These are phyloP conservation scores for Eubucco bourcierii DNA, from an alignment of 2,113 vertebrate genomes.

Conservation along the genomic window DNA sequence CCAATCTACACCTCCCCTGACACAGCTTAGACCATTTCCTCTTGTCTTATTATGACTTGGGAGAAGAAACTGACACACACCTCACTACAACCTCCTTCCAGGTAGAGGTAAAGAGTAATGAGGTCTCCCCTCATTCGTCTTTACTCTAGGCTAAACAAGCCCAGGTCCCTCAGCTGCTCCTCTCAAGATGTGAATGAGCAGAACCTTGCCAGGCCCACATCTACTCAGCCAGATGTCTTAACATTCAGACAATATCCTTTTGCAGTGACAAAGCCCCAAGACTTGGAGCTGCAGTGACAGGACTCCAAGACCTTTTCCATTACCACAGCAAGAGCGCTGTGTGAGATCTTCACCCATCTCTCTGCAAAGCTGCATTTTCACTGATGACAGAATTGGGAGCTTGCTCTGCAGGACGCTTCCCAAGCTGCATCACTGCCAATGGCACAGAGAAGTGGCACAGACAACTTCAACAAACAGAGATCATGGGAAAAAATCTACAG, in stretches of 20 bases:
- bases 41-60: background rate
- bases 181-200: background rate
- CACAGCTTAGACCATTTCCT: background rate
- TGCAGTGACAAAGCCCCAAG: background rate
- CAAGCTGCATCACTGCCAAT: background rate
- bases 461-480: background rate
- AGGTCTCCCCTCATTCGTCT: background rate
- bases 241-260: background rate
- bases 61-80: rapidly evolving
- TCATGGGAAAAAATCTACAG: background rate
- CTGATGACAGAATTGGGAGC: background rate
- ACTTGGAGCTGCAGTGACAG: background rate
- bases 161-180: background rate
- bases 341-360: background rate
- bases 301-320: background rate
- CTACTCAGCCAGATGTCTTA: background rate
- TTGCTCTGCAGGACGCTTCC: background rate
- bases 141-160: background rate
- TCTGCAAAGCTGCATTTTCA: background rate
- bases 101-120: rapidly evolving
- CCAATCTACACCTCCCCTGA: background rate
- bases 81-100: background rate
- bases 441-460: background rate
- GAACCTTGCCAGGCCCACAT: background rate
- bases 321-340: background rate